Evolutionary conservation across 2,797 vertebrate species (phyloP).

Genomic region (Galago senegalensis): DNA sequence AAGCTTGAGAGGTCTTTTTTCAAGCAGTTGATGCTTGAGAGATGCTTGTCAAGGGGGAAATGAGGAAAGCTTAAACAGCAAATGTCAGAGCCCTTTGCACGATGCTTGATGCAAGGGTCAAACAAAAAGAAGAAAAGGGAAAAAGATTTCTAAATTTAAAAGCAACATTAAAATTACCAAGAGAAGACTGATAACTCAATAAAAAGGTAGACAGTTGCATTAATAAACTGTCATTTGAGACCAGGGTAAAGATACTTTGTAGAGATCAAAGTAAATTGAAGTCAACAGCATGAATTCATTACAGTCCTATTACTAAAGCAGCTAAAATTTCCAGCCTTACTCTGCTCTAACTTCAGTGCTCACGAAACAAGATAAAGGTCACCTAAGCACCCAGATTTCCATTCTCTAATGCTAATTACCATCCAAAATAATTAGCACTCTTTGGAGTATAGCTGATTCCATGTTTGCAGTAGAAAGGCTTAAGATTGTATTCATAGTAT

Average conservation of each 20-base stretch:
- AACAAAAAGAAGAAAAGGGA: not conserved
- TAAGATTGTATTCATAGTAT: not conserved
- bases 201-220: not conserved
- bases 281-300: not conserved
- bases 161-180: slow-evolving; percentile 25
- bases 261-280: slow-evolving; percentile 14
- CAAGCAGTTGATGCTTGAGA: not conserved
- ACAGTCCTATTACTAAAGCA: not conserved
- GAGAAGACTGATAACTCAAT: not conserved
- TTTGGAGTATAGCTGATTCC: not conserved
- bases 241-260: not conserved
- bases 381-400: not conserved
- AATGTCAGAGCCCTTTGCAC: not conserved
- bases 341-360: not conserved
- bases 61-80: not conserved
- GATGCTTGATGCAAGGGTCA: not conserved
- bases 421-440: not conserved
- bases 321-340: not conserved
- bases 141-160: slow-evolving; percentile 17
- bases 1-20: not conserved
- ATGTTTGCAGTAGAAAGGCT: not conserved
- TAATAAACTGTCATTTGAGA: not conserved
- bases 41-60: not conserved
- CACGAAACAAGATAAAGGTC: not conserved
- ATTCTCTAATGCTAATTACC: slow-evolving; percentile 31